phyloP scores from a whole-genome alignment of 2,113 vertebrate genomes.

The Thryonomys swinderianus region DNA sequence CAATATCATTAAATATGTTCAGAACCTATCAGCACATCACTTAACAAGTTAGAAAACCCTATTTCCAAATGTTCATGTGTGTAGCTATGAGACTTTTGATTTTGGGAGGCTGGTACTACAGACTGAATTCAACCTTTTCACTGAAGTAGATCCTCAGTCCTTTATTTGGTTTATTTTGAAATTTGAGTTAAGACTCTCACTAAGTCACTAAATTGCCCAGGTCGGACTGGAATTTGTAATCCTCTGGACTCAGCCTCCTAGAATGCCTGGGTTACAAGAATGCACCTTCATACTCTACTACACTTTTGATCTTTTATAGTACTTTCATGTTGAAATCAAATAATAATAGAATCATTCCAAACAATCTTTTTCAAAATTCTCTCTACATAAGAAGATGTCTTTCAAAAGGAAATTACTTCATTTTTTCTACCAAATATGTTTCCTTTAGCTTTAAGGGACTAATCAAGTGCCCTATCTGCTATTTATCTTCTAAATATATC shows the following conservation, averaged over 20 bases:
- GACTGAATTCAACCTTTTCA: neutral
- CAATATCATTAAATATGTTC: neutral
- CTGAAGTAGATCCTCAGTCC: neutral
- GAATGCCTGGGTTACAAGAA: neutral
- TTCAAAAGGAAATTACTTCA: neutral
- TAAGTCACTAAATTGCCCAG: neutral
- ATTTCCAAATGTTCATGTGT: constrained; percentile 10
- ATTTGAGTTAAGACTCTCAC: neutral
- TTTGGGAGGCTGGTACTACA: neutral
- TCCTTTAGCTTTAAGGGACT: neutral
- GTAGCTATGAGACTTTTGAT: neutral
- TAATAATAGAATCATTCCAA: neutral
- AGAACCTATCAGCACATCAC: neutral
- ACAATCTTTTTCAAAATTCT: constrained; percentile 8
- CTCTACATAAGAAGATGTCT: neutral
- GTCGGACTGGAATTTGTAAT: neutral
- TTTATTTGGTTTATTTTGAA: neutral
- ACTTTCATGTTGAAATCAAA: constrained; percentile 2
- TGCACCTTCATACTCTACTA: neutral
- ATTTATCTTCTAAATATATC: neutral
- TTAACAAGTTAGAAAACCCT: neutral
- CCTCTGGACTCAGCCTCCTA: neutral
- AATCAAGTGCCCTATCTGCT: neutral
- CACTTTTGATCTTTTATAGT: neutral
- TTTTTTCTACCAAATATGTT: neutral